These are phyloP conservation scores for Pardalotus punctatus DNA, from an alignment of 2,113 vertebrate species.

Conservation along the genomic window DNA sequence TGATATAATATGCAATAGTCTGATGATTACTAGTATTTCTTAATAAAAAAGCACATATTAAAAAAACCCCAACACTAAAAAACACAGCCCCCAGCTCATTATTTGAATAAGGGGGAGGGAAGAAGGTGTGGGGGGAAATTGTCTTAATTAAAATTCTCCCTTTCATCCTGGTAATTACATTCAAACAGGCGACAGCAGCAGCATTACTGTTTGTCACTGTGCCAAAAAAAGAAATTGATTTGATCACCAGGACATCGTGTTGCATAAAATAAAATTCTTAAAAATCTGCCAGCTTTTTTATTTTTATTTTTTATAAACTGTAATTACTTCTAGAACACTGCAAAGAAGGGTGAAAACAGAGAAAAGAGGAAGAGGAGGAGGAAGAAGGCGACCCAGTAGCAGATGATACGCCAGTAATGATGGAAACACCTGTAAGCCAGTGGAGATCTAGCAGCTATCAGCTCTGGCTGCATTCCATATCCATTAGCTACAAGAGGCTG, in stretches of 20 bases:
- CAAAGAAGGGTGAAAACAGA: conserved; percentile 7
- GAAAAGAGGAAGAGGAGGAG: neutral
- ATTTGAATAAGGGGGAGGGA: conserved; percentile 54
- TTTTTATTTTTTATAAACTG: neutral
- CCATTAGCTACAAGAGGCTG: conserved; percentile 68
- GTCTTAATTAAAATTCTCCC: conserved; percentile 80
- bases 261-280: conserved; percentile 59
- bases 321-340: conserved; percentile 64
- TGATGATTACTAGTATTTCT: conserved; percentile 37
- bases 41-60: conserved; percentile 11
- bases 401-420: conserved; percentile 54
- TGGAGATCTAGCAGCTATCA: conserved; percentile 65
- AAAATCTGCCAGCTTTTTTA: conserved; percentile 33
- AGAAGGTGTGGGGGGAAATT: conserved; percentile 63
- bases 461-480: conserved; percentile 70
- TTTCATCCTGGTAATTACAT: conserved; percentile 78
- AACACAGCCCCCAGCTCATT: neutral
- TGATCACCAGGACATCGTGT: conserved; percentile 65
- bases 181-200: conserved; percentile 71
- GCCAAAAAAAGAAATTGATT: conserved; percentile 68
- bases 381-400: conserved; percentile 25
- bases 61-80: neutral
- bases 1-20: neutral
- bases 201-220: conserved; percentile 60
- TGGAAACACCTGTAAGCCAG: conserved; percentile 74